Conservation (phyloP, 2,797 vertebrate genomes). For the Discoglossus pictus region DNA sequence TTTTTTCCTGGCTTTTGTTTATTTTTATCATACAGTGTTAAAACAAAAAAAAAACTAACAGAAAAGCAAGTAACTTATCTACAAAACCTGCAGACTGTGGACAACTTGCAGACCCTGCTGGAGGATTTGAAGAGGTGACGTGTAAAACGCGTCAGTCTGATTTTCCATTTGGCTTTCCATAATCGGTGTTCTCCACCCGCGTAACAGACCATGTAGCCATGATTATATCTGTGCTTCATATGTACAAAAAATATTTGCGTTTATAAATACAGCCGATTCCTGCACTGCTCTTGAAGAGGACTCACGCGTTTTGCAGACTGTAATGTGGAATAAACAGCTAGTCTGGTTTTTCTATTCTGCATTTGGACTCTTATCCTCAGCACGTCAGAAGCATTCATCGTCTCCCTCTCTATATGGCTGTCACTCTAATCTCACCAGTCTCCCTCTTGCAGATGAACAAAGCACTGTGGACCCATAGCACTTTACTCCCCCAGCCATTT, state of each 20-base stretch:
- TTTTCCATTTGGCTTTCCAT: constrained; percentile 24
- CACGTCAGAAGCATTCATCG: background rate
- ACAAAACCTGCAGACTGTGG: background rate
- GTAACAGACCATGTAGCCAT: background rate
- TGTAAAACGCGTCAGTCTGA: background rate
- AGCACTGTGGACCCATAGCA: constrained; percentile 42
- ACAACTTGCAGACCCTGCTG: background rate
- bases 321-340: background rate
- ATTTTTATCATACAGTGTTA: constrained; percentile 48
- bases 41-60: constrained; percentile 12
- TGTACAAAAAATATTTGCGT: too few relatives aligned
- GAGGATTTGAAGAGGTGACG: constrained; percentile 1
- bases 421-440: constrained; percentile 13
- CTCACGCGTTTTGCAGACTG: too few relatives aligned
- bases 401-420: background rate
- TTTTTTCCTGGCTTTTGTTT: constrained; percentile 8
- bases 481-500: constrained; percentile 41
- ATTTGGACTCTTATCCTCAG: background rate
- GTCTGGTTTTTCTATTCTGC: constrained; percentile 3
- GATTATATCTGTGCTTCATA: background rate
- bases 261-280: too few relatives aligned
- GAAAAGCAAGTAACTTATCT: constrained; percentile 3
- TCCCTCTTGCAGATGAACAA: constrained; percentile 33
- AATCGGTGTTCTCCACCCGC: background rate
- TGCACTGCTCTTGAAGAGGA: too few relatives aligned